These are phyloP conservation scores for Ailurus styani DNA, from an alignment of 2,113 vertebrate genomes.

Conservation along the genomic window DNA sequence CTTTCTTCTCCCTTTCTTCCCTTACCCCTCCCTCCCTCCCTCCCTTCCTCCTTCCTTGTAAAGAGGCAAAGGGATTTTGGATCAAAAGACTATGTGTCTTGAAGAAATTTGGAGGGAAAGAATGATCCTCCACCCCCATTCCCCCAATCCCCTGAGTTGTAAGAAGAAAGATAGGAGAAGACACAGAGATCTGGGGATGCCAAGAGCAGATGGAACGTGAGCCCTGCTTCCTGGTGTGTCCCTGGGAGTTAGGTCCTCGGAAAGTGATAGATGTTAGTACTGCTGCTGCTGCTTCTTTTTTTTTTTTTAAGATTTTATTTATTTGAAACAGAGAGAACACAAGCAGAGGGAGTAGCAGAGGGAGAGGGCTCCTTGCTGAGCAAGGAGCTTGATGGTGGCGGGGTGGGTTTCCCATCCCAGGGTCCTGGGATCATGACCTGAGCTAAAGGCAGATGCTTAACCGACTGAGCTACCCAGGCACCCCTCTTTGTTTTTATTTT, in stretches of 20 bases:
- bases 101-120: conserved; percentile 22
- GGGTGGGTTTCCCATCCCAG: too few species aligned
- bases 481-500: not conserved
- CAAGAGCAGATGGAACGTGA: not conserved
- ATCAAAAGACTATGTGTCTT: not conserved
- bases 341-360: too few species aligned
- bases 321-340: too few species aligned
- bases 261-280: not conserved
- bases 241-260: not conserved
- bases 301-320: too few species aligned
- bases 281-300: not conserved
- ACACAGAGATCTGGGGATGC: not conserved
- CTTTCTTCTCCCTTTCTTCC: too few species aligned
- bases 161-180: not conserved
- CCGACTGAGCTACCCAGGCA: not conserved
- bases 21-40: not conserved
- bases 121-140: not conserved
- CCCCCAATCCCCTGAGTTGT: not conserved
- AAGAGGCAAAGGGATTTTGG: not conserved
- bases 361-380: too few species aligned
- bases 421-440: not conserved
- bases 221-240: not conserved
- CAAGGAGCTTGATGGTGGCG: too few species aligned
- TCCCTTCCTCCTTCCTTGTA: not conserved
- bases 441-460: not conserved